These are phyloP conservation scores for Hippocampus abdominalis DNA, from an alignment of 2,113 vertebrate species.

Conservation along the genomic window DNA sequence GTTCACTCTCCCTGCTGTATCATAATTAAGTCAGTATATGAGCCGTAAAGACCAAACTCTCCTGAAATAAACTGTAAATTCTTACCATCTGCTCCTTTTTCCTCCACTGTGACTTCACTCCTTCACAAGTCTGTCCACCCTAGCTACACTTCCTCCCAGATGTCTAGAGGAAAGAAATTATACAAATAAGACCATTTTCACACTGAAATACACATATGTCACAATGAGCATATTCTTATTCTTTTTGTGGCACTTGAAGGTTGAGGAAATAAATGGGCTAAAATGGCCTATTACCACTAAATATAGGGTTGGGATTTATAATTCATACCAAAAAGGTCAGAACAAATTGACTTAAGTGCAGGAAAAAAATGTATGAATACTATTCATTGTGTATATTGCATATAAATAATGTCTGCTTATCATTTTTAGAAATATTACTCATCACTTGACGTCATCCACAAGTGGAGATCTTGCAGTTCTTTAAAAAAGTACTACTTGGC, in stretches of 20 bases:
- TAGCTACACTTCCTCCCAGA: constrained; percentile 34
- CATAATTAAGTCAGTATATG: constrained; percentile 71
- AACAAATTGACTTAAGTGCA: no score
- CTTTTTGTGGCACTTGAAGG: not conserved
- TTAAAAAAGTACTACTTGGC: no score
- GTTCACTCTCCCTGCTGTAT: constrained; percentile 62
- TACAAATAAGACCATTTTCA: constrained; percentile 3
- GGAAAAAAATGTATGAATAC: no score
- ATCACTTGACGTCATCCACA: no score
- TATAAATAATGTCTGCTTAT: no score
- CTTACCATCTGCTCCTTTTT: constrained; percentile 58
- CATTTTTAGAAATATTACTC: no score
- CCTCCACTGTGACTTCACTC: constrained; percentile 33
- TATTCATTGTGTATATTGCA: no score
- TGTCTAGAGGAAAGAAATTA: constrained; percentile 27
- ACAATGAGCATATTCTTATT: not conserved
- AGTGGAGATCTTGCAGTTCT: no score
- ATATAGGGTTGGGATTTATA: no score
- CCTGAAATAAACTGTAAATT: constrained; percentile 64
- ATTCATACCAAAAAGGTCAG: no score
- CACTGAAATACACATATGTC: not conserved
- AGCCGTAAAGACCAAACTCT: constrained; percentile 67
- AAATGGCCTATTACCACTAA: no score
- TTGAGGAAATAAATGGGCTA: no score
- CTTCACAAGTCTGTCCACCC: constrained; percentile 25